Percentiles rank a stretch among this genome's conserved stretches.
phyloP scores from a whole-genome alignment of 2,113 vertebrate species.

The Sphaerodactylus townsendi region DNA sequence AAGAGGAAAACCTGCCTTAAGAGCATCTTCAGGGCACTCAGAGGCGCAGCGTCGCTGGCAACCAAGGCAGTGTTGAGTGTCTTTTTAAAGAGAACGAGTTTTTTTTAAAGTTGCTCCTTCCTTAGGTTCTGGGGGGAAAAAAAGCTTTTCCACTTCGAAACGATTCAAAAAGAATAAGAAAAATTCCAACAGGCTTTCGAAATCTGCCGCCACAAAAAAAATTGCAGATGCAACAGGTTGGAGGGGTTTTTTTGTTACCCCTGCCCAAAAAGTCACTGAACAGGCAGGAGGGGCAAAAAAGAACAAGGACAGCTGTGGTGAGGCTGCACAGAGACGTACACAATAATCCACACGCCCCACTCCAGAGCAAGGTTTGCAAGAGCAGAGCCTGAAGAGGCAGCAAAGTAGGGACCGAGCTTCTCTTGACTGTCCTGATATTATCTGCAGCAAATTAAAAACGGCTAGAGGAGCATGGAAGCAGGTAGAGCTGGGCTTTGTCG shows the following conservation, averaged over 20 bases:
- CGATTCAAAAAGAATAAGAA: not conserved
- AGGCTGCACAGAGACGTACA: conserved; percentile 3
- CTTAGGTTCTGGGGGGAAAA: not conserved
- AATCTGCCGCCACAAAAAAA: not conserved
- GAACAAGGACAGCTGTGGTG: not conserved
- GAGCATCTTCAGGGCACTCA: conserved; percentile 77
- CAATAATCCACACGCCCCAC: conserved; percentile 28
- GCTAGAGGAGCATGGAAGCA: conserved; percentile 21
- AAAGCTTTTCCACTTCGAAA: conserved; percentile 1
- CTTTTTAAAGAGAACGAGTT: not conserved
- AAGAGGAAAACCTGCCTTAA: conserved; percentile 82
- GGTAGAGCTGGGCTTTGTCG: conserved; percentile 57
- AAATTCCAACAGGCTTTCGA: not conserved
- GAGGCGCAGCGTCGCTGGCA: conserved; percentile 27
- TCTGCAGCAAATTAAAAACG: conserved; percentile 27
- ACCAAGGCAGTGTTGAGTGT: not conserved
- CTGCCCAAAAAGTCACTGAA: conserved; percentile 36
- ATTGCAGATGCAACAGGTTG: conserved; percentile 16
- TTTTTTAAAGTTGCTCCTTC: not conserved
- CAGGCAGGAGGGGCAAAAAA: not conserved
- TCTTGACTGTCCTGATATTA: conserved; percentile 15
- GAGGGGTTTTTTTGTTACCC: not conserved
- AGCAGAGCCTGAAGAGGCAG: not conserved
- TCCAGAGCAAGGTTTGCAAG: conserved; percentile 12
- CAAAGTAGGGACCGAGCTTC: conserved; percentile 1